Evolutionary conservation across 2,113 vertebrate genomes (phyloP), one percentile per base, ranked within the genome.

Genomic region (Protomyctophum bolini): DNA sequence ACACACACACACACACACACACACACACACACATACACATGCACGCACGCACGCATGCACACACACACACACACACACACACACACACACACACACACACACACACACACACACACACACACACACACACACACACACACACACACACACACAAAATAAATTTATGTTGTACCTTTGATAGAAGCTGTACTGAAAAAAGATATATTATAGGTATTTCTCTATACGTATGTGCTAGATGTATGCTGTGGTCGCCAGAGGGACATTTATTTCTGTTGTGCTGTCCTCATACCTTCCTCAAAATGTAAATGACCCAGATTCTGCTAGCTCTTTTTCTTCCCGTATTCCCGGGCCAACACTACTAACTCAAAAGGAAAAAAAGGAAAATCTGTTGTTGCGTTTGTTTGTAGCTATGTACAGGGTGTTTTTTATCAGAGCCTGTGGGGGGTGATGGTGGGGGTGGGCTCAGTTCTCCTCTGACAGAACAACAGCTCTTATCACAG

Each of bases 231-330:
- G 45, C 66, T 74, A 58, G 67, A 51, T 76, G 62, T 84, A 10
- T 81, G 72, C 82, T 74, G 69, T 14, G 60, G 50, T 79, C 79
- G 73, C 80, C 69, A 41, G 83, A 80, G 70, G 59, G 78, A 76
- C 73, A 83, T 86, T 82, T 84, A 60, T 88, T 85, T 78, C 33
- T 72, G 71, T 84, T 79, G 58, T n/a, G 33, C 68, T 68, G 70
- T 48, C 70, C 66, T 62, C 51, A 72, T 64, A 80, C 75, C 73
- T 84, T 87, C 80, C 75, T 82, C 63, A 82, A 86, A 86, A 85
- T 89, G 76, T 84, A 85, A 89, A 89, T 89, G 88, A 87, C 89
- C 87, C 73, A 90, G 79, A 87, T 91, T 92, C 81, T 70, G 68
- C 51, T 41, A 11, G 73, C 73, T 52, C 58, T 56, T 62, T 73